A percentile compares a stretch with the other conserved stretches of the same genome.
Conservation (phyloP, 1,140 invertebrate genomes). For the fruit fly (Drosophila melanogaster) region Release_6_plus_ISO1_MT NC_004354.4:12190001-12190500, state of each 20-base stretch:
- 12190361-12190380: not conserved
- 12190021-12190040: constrained; percentile 53
- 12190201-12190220: constrained; percentile 46
- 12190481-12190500: constrained; percentile 29
- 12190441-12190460: constrained; percentile 15
- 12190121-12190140: constrained; percentile 31
- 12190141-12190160: not conserved
- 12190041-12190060: constrained; percentile 51
- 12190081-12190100: constrained; percentile 42
- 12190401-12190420: not conserved
- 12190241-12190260: constrained; percentile 65
- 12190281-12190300: constrained; percentile 31
- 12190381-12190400: not conserved
- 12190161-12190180: not conserved
- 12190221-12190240: constrained; percentile 60
- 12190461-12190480: constrained; percentile 39
- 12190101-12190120: constrained; percentile 34
- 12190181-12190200: not conserved
- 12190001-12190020: constrained; percentile 60
- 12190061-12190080: constrained; percentile 51
- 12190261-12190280: constrained; percentile 51
- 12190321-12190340: constrained; percentile 50
- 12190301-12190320: constrained; percentile 47
- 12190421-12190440: not conserved
- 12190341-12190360: constrained; percentile 8